Evolutionary conservation across 2,113 vertebrate species (phyloP), one percentile per base, ranked within the genome.

Genomic region (Pipa parva): DNA sequence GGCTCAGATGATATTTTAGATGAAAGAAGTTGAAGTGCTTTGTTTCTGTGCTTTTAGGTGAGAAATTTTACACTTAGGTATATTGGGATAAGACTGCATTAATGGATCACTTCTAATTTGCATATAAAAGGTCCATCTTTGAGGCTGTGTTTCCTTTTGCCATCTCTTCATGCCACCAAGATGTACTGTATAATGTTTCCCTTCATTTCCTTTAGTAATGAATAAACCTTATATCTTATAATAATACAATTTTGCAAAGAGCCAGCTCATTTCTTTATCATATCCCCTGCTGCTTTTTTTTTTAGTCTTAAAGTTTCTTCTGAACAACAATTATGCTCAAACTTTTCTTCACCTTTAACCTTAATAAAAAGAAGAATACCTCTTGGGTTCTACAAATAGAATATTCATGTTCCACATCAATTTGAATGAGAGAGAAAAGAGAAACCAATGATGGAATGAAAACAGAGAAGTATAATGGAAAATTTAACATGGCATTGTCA

Each of bases 141-240:
- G 66, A 60, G 46, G 24, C 31, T 61, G 39, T 45, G 31, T 69
- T 70, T 70, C 57, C 48, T 61, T 52, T 61, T 61, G 57, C 66
- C 49, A 18, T 70, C 66, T 70, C 66, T 61, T 70, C 66, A 61
- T 60, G 57, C 52, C 61, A 27, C 66, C n/a, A 33, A 45, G 51
- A 61, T 45, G 46, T 59, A 70, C 60, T 45, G 46, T 59, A 70
- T 70, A 61, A 70, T 61, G 66, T 59, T 25, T 51, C 37, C 48
- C 66, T 70, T 70, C 57, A 54, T 70, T 70, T 70, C 66, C 66
- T 70, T 61, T 70, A 52, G 66, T 70, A 70, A 70, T 70, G 66
- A 70, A 70, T 61, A 70, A 54, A 61, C 58, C 66, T 70, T 70
- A 70, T 58, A 70, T 70, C 58, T 33, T 52, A 70, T 61, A 70